phyloP scores from a whole-genome alignment of 1,140 invertebrate genomes.

The Heterodera carotae region DNA sequence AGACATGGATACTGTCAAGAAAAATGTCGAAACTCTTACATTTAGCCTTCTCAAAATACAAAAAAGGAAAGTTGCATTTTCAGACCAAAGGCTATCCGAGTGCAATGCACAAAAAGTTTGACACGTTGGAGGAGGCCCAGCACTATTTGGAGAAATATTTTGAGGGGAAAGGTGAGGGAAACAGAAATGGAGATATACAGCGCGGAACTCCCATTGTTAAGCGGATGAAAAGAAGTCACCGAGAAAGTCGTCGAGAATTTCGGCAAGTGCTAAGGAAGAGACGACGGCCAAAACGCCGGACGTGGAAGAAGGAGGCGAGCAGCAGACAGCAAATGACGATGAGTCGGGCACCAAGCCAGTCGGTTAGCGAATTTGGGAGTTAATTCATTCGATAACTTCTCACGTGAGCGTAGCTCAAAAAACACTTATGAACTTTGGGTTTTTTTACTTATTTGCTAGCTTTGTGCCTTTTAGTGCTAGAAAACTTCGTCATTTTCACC shows the following conservation, averaged over 20 bases:
- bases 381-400: too few relatives aligned
- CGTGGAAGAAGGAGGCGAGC: not conserved
- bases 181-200: not conserved
- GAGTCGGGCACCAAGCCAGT: not conserved
- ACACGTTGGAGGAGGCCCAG: slow-evolving; percentile 70
- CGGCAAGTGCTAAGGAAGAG: slow-evolving; percentile 6
- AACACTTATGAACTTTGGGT: too few relatives aligned
- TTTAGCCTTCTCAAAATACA: not conserved
- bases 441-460: too few relatives aligned
- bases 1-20: slow-evolving; percentile 45
- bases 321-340: not conserved
- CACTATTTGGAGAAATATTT: slow-evolving; percentile 44
- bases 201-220: not conserved
- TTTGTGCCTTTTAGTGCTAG: too few relatives aligned
- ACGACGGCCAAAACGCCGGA: not conserved
- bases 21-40: slow-evolving; percentile 25
- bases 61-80: slow-evolving; percentile 11
- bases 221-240: slow-evolving; percentile 22
- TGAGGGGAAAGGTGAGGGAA: slow-evolving; percentile 37
- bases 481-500: too few relatives aligned
- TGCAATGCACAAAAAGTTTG: slow-evolving; percentile 79
- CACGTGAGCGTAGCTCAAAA: too few relatives aligned
- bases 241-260: slow-evolving; percentile 23
- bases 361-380: slow-evolving; percentile 11
- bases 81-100: slow-evolving; percentile 75